Base-by-base conservation (phyloP, 1,140 invertebrate genomes). In the Globodera rostochiensis region DNA sequence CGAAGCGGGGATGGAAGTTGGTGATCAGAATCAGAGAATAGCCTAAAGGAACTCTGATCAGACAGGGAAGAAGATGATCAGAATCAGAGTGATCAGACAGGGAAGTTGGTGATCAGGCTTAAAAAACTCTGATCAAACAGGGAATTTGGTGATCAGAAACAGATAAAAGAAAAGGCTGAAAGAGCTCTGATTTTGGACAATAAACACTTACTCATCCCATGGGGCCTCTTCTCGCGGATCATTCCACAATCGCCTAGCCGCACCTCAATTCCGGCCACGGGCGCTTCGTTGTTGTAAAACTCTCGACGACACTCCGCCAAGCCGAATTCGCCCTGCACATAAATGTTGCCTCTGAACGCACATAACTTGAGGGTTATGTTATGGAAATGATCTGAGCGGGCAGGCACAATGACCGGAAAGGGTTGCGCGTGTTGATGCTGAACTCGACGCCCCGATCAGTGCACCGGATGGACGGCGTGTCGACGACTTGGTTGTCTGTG, bases 1-100 rank as follows among this genome's bases (percentile, higher is more conserved):
- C 83, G 53, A 87, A 86, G 25, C 84, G 84, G 21, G 86, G 86
- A 77, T 87, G 86, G 49, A 87, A 87, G 64, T 75, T 86, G 49
- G 79, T 82, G 21, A 87, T 84, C 53, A 87, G 77, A 25, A 70
- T 85, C 45, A 75, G 47, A 19, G 71, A 82, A 67, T 83, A 67
- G 9, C n/a, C 46, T 81, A 0, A 3, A 83, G 2, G 13, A 80
- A 25, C 25, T 25, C 3, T 36, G 36, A 36, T 36, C 36, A 36
- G 36, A 36, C 25, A 36, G 25, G 25, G 25, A 36, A 36, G 25
- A 1, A 1, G 25, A 2, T 36, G 25, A 36, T 36, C 25, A 36
- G 25, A 36, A 36, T 36, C 25, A 36, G 25, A 36, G 25, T 0
- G 36, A 36, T 36, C 36, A 36, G 36, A 36, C 36, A 36, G 36